These are phyloP conservation scores for Catalaphyllia jardinei DNA, from an alignment of 64 coral and sea anemone genomes.

Conservation along the genomic window DNA sequence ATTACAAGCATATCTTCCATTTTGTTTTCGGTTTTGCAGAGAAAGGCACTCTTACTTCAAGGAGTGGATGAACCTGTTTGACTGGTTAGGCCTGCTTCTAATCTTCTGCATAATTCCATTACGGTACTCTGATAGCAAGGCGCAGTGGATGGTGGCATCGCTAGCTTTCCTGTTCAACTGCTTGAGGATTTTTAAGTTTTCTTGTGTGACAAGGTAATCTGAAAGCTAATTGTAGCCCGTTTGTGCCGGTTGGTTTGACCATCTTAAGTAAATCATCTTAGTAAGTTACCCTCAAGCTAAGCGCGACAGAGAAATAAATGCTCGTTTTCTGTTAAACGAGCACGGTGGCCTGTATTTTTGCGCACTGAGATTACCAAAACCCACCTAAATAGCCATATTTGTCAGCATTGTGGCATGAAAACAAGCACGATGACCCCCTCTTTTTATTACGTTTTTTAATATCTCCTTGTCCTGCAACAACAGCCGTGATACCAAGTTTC, in stretches of 20 bases:
- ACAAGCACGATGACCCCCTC: too few relatives aligned
- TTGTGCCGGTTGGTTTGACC: neutral
- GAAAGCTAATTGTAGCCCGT: too few relatives aligned
- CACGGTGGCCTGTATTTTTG: too few relatives aligned
- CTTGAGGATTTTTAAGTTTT: constrained; percentile 87
- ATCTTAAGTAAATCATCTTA: neutral
- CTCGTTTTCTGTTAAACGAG: too few relatives aligned
- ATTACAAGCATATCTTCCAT: neutral
- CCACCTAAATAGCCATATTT: too few relatives aligned
- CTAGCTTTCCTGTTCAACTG: constrained; percentile 87
- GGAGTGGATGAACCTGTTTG: constrained; percentile 80
- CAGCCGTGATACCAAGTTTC: too few relatives aligned
- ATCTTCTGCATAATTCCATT: constrained; percentile 58
- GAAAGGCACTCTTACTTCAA: constrained; percentile 72
- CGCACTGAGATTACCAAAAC: too few relatives aligned
- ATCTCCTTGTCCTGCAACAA: too few relatives aligned
- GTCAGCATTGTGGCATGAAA: too few relatives aligned
- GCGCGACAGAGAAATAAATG: too few relatives aligned
- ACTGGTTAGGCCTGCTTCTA: constrained; percentile 80
- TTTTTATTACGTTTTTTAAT: too few relatives aligned
- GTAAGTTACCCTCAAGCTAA: too few relatives aligned
- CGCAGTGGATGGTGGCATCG: constrained; percentile 86
- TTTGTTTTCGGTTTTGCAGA: constrained; percentile 44
- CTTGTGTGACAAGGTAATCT: constrained; percentile 76
- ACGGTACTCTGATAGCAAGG: constrained; percentile 58